phyloP scores from a whole-genome alignment of 2,113 vertebrate species.

The Corythoichthys haematopterus region DNA sequence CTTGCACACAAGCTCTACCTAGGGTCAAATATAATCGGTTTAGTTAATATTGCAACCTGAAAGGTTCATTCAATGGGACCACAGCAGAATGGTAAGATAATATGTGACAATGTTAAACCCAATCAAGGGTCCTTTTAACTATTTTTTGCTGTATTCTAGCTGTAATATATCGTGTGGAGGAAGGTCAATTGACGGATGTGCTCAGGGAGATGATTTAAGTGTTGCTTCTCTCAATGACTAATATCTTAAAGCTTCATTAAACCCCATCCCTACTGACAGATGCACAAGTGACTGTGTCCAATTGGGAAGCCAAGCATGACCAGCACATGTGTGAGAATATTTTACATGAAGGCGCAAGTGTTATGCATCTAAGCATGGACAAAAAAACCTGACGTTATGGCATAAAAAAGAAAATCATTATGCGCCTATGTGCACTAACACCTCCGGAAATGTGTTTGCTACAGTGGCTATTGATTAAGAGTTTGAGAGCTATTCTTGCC shows the following conservation, averaged over 20 bases:
- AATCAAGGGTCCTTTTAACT: no score
- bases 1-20: background rate
- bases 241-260: constrained; percentile 37
- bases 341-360: background rate
- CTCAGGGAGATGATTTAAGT: background rate
- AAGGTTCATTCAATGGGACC: background rate
- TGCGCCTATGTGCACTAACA: no score
- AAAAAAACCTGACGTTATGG: constrained; percentile 11
- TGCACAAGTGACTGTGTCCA: constrained; percentile 16
- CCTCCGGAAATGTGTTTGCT: no score
- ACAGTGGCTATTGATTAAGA: no score
- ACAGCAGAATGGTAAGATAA: background rate
- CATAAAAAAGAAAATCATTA: no score
- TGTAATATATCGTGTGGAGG: background rate
- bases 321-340: constrained; percentile 14
- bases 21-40: background rate
- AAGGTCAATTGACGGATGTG: background rate
- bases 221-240: constrained; percentile 22
- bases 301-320: constrained; percentile 16
- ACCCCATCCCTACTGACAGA: constrained; percentile 28
- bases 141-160: no score
- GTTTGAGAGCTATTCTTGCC: no score
- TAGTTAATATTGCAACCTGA: background rate
- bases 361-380: constrained; percentile 21
- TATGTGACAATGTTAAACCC: no score